Conservation (phyloP, 2,888 invertebrate genomes). For the Cyclophora punctaria region DNA sequence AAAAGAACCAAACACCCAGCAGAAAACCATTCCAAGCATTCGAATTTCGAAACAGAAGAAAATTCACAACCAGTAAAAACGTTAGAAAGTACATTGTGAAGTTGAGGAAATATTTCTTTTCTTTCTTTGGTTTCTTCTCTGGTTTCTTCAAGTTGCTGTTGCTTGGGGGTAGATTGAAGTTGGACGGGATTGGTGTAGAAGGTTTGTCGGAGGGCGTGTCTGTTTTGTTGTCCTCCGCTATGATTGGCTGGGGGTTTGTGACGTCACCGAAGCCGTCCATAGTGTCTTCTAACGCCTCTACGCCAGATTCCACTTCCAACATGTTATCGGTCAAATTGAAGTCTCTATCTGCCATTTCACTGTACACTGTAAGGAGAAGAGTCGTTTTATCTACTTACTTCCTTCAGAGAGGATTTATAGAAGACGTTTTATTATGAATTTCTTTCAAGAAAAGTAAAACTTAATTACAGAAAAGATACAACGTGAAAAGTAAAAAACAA, state of each 20-base stretch:
- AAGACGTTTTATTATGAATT: no score
- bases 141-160: constrained; percentile 34
- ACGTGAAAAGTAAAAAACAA: no score
- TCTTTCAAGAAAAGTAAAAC: background rate
- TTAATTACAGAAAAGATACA: background rate
- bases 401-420: no score
- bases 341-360: constrained; percentile 46
- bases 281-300: constrained; percentile 68
- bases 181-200: constrained; percentile 23
- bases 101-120: constrained; percentile 43
- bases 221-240: constrained; percentile 20
- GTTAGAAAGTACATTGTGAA: constrained; percentile 57
- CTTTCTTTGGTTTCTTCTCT: constrained; percentile 14
- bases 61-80: constrained; percentile 47
- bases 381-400: no score
- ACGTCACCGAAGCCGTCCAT: constrained; percentile 50
- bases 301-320: constrained; percentile 67
- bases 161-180: constrained; percentile 48
- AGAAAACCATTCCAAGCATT: constrained; percentile 64
- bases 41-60: constrained; percentile 51
- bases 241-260: constrained; percentile 26
- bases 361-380: constrained; percentile 30
- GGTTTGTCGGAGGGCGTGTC: constrained; percentile 23
- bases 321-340: constrained; percentile 34
- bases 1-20: constrained; percentile 60